Percentiles rank a stretch among this genome's conserved stretches.
These are phyloP conservation scores for Bruchidius siliquastri DNA, from an alignment of 2,888 invertebrate species.

Conservation along the genomic window DNA sequence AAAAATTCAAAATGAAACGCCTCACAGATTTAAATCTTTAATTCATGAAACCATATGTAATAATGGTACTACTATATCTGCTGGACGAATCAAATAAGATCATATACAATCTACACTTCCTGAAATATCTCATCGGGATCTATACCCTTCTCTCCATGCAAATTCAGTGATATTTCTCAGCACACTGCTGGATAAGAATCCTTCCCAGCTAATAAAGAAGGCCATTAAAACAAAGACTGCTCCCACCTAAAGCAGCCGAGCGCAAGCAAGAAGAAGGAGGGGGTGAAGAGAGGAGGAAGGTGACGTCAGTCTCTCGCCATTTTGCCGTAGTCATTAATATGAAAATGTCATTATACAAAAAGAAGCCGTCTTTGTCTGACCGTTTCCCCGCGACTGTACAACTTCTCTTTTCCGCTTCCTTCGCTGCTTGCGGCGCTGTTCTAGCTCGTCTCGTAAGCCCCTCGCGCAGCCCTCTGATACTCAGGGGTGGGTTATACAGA, in stretches of 20 bases:
- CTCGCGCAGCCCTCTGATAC: neutral
- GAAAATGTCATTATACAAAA: conserved; percentile 39
- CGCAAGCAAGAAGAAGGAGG: neutral
- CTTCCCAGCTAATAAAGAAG: neutral
- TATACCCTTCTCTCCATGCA: neutral
- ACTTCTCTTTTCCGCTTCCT: conserved; percentile 28
- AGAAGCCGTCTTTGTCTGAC: conserved; percentile 31
- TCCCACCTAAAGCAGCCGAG: neutral
- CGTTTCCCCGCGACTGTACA: conserved; percentile 13
- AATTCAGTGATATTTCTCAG: neutral
- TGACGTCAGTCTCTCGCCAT: conserved; percentile 32
- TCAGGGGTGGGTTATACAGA: neutral
- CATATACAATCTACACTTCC: neutral
- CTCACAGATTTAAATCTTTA: too few relatives aligned
- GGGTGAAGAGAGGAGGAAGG: conserved; percentile 19
- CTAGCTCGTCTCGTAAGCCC: neutral
- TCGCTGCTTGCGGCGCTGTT: conserved; percentile 7
- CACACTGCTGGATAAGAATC: neutral
- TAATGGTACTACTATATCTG: too few relatives aligned
- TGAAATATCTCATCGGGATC: neutral
- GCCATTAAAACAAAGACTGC: conserved; percentile 1
- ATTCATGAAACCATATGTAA: too few relatives aligned
- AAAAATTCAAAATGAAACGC: too few relatives aligned
- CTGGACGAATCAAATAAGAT: too few relatives aligned
- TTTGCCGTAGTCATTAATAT: conserved; percentile 36